These are phyloP conservation scores for Sebastes fasciatus DNA, from an alignment of 2,113 vertebrate species.

Conservation along the genomic window DNA sequence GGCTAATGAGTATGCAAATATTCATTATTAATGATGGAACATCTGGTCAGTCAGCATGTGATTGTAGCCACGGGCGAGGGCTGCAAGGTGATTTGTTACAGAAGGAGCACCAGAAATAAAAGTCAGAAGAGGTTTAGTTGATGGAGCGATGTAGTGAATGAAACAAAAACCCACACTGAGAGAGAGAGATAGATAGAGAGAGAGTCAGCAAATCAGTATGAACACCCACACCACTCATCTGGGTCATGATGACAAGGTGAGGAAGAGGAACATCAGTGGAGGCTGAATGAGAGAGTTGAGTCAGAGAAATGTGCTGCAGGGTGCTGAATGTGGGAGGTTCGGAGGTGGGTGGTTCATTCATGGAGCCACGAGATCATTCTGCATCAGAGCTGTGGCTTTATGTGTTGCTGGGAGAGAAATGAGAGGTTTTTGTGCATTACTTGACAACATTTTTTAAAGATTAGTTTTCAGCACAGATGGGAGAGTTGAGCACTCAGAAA, in stretches of 20 bases:
- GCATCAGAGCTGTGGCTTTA: slow-evolving; percentile 43
- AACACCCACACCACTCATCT: slow-evolving; percentile 56
- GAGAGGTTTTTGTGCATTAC: slow-evolving; percentile 17
- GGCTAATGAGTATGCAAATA: slow-evolving; percentile 46
- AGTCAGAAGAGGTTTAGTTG: slow-evolving; percentile 19
- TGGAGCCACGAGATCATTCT: slow-evolving; percentile 40
- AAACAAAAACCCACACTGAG: slow-evolving; percentile 19
- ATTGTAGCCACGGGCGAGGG: slow-evolving; percentile 19
- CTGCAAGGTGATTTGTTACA: slow-evolving; percentile 42
- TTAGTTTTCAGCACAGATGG: slow-evolving; percentile 39
- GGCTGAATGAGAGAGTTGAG: slow-evolving; percentile 68
- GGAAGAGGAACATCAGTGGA: slow-evolving; percentile 59
- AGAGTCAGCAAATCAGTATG: slow-evolving; percentile 36
- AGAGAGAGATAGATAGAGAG: not conserved
- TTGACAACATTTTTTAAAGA: slow-evolving; percentile 42
- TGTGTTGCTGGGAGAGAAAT: slow-evolving; percentile 41
- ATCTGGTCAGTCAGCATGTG: slow-evolving; percentile 59
- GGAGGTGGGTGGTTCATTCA: slow-evolving; percentile 71
- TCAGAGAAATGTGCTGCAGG: slow-evolving; percentile 68
- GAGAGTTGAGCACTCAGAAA: slow-evolving; percentile 16
- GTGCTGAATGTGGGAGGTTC: slow-evolving; percentile 59
- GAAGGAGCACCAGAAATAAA: slow-evolving; percentile 25
- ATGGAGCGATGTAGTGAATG: slow-evolving; percentile 38
- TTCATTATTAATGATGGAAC: slow-evolving; percentile 66
- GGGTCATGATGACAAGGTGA: slow-evolving; percentile 64